Evolutionary conservation across 2,888 invertebrate species (phyloP).

Genomic region (Macrosoma leucophasiata): DNA sequence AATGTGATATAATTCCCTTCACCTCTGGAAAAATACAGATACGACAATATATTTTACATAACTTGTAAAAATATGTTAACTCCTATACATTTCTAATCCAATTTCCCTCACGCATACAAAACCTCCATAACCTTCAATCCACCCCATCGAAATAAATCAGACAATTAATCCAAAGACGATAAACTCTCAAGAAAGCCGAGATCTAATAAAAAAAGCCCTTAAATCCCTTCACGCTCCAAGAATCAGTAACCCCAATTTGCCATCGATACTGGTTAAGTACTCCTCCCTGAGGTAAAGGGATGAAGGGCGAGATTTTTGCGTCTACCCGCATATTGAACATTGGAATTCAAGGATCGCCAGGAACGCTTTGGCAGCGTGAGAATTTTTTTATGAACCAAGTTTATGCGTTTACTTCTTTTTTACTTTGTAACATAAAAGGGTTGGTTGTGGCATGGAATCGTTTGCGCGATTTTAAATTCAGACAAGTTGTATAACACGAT

Average conservation of each 20-base stretch:
- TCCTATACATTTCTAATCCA: too few species aligned
- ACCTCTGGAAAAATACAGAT: too few species aligned
- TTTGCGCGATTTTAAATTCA: too few species aligned
- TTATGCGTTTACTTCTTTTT: too few species aligned
- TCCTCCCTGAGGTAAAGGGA: slow-evolving; percentile 50
- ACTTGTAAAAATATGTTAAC: too few species aligned
- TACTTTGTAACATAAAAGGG: too few species aligned
- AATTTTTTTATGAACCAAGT: slow-evolving; percentile 21
- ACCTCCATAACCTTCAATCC: too few species aligned
- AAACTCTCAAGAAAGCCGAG: slow-evolving; percentile 30
- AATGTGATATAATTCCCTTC: too few species aligned
- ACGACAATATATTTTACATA: too few species aligned
- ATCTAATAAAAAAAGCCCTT: slow-evolving; percentile 48
- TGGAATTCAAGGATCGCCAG: slow-evolving; percentile 56
- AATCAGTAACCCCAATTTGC: slow-evolving; percentile 60
- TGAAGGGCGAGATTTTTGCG: slow-evolving; percentile 64
- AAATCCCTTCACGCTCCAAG: slow-evolving; percentile 52
- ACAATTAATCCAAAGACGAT: slow-evolving; percentile 15
- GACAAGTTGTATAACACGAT: too few species aligned
- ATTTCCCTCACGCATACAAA: too few species aligned
- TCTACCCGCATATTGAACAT: slow-evolving; percentile 60
- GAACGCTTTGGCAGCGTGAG: slow-evolving; percentile 46
- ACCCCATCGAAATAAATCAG: not conserved
- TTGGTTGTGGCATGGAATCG: too few species aligned
- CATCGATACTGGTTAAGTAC: slow-evolving; percentile 60